Base-by-base conservation (phyloP, 2,113 vertebrate genomes). In the Eublepharis macularius region DNA sequence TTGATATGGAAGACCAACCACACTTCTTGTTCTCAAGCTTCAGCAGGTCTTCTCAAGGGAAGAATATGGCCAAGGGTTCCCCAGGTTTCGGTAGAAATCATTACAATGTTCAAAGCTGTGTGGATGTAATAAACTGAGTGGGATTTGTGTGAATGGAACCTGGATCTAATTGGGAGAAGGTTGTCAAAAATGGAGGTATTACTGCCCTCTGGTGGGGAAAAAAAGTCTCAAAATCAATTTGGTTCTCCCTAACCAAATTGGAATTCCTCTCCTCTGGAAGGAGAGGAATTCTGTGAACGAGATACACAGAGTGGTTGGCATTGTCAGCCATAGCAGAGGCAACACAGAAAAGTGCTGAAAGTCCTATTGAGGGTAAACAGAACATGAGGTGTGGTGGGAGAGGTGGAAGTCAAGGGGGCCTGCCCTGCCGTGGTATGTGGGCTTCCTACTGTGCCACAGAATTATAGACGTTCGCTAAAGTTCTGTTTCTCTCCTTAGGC, bases 151-250 rank as follows among this genome's bases (percentile, higher is more conserved):
- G 76, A 73, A 73, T 72, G 19, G 17, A 54, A 2, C 49, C 70
- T 26, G 32, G 19, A 76, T 69, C 70, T 70, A 69, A 29, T 29
- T 2, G 2, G 47, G 21, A 11, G 76, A 36, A 76, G n/a, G 66
- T 41, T 43, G 45, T 29, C 24, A n/a, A 45, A n/a, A 60, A 80
- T 34, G 26, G 69, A 63, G 21, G 47, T 79, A 47, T 41, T 36
- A 49, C 77, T 80, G 68, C 76, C 76, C 66, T 57, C 84, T 85
- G 51, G 84, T 63, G 76, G 51, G 79, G 39, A 24, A 60, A 57
- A 11, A 57, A 57, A 6, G n/a, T n/a, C n/a, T 57, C 16, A 17
- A 57, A 6, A 19, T 57, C 11, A 12, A 21, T 57, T 57, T 17
- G 17, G 14, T 57, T 26, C 24, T 39, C 39, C 47, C 24, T 70